Percentiles rank a stretch among this genome's conserved stretches.
These are phyloP conservation scores for Orycteropus afer DNA, from an alignment of 2,113 vertebrate species.

Conservation along the genomic window DNA sequence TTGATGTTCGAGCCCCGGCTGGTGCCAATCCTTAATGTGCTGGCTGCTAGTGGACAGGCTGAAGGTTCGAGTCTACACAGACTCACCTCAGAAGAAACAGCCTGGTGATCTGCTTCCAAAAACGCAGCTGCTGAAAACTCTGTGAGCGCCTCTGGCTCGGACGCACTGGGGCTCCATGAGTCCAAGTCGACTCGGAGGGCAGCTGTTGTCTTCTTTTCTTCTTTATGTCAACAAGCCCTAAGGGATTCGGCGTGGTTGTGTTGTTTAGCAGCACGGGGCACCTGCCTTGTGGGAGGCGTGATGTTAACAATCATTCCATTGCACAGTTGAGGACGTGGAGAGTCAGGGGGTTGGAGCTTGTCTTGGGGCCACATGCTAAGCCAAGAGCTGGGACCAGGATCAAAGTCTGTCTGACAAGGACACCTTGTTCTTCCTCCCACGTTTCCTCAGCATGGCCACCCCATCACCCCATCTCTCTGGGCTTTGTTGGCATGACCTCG, in stretches of 20 bases:
- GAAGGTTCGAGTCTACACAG: too few species aligned
- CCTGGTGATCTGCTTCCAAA: too few species aligned
- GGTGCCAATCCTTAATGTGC: too few species aligned
- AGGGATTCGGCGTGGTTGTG: not conserved
- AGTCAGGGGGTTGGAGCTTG: accelerated
- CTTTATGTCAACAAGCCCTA: not conserved
- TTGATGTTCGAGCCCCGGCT: not conserved
- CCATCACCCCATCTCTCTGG: accelerated
- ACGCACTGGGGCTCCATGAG: too few species aligned
- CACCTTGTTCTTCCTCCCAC: accelerated
- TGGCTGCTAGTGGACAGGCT: too few species aligned
- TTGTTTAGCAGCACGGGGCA: not conserved
- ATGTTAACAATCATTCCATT: accelerated
- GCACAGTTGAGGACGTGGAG: accelerated
- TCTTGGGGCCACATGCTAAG: not conserved
- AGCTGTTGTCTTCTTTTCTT: too few species aligned
- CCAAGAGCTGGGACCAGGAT: not conserved
- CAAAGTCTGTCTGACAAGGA: accelerated
- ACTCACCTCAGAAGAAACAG: too few species aligned
- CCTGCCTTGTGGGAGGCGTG: accelerated
- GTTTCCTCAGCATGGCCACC: too few species aligned
- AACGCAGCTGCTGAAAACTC: too few species aligned
- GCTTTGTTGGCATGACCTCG: not conserved
- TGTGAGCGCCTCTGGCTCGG: too few species aligned
- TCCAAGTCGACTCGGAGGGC: too few species aligned